These are phyloP conservation scores for Dolichoris vasculosae DNA, from an alignment of 1,140 invertebrate species.

Conservation along the genomic window DNA sequence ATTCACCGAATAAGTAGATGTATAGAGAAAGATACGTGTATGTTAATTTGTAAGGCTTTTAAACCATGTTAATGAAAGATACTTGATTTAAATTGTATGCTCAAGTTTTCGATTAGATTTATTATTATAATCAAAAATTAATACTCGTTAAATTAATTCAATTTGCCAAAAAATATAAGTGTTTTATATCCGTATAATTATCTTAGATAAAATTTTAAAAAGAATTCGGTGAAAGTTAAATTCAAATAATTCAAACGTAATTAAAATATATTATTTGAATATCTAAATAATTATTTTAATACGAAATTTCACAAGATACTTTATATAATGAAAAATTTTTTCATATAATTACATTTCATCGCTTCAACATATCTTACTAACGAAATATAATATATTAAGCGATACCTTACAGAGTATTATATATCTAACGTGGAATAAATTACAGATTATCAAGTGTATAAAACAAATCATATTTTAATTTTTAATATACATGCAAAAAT, in stretches of 20 bases:
- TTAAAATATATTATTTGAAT: neutral
- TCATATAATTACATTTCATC: neutral
- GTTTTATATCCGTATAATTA: too few species aligned
- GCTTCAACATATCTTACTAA: neutral
- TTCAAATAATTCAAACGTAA: neutral
- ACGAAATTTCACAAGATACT: neutral
- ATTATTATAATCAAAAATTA: too few species aligned
- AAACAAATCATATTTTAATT: neutral
- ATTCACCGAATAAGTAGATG: neutral
- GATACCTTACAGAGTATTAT: neutral
- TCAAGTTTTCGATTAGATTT: too few species aligned
- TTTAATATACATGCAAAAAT: too few species aligned
- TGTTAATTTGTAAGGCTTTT: neutral
- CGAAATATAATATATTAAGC: neutral
- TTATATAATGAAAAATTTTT: neutral
- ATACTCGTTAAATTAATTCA: too few species aligned
- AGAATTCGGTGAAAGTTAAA: neutral
- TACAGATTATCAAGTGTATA: neutral
- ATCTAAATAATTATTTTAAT: too few species aligned
- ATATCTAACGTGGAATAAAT: neutral
- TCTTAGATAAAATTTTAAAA: too few species aligned
- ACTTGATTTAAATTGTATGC: too few species aligned
- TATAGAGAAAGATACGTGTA: neutral
- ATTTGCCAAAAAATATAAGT: too few species aligned
- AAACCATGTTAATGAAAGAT: too few species aligned